phyloP scores from a whole-genome alignment of 1,140 invertebrate genomes.

The Magallana angulata region DNA sequence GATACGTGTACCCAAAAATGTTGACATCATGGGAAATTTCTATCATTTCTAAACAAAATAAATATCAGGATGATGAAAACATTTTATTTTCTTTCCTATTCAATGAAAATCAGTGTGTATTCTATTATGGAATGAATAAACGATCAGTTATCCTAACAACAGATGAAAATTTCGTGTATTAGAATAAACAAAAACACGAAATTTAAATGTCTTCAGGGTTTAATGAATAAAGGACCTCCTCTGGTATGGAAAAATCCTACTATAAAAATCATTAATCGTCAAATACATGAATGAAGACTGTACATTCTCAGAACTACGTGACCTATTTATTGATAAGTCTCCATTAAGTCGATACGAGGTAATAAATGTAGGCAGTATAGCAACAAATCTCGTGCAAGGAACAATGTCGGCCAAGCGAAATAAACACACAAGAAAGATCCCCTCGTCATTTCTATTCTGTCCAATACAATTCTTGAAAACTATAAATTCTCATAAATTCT shows the following conservation, averaged over 20 bases:
- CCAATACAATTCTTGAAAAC: too few species aligned
- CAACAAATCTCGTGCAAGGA: background rate
- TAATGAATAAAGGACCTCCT: background rate
- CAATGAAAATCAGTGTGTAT: too few species aligned
- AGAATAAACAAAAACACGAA: constrained; percentile 1
- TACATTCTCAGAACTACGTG: constrained; percentile 1
- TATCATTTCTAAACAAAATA: too few species aligned
- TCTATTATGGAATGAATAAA: background rate
- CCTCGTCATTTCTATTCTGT: too few species aligned
- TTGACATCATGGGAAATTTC: too few species aligned
- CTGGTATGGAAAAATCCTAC: background rate
- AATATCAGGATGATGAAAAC: too few species aligned
- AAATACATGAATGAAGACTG: constrained; percentile 33
- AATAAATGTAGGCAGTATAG: background rate
- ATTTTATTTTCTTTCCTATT: too few species aligned
- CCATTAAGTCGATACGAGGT: constrained; percentile 18
- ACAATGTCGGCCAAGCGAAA: background rate
- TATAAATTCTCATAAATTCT: too few species aligned
- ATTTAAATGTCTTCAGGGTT: constrained; percentile 36
- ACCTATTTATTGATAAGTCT: constrained; percentile 5
- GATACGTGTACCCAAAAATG: too few species aligned
- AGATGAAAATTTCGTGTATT: background rate
- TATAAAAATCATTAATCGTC: constrained; percentile 13
- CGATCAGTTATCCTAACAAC: background rate
- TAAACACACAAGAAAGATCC: too few species aligned